These are phyloP conservation scores for Bergia sp. DNA, from an alignment of 92 coral and sea anemone genomes.

Conservation along the genomic window DNA sequence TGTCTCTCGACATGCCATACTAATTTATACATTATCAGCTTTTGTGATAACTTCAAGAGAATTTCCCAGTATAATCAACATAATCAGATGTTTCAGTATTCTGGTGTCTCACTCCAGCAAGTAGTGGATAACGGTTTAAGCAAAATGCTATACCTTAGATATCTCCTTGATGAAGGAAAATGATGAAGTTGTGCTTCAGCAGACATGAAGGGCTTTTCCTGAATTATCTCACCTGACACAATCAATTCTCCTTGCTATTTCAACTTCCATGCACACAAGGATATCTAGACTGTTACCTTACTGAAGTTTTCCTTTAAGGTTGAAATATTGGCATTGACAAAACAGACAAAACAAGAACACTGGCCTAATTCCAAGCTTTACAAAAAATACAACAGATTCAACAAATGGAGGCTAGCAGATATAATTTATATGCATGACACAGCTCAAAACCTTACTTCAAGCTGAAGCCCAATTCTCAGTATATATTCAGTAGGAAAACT, in stretches of 20 bases:
- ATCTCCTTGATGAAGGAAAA: conserved; percentile 13
- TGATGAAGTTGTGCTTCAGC: conserved; percentile 26
- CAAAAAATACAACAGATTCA: background rate
- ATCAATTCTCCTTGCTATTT: background rate
- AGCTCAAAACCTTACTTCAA: background rate
- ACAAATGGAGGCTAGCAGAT: background rate
- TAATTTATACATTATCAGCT: background rate
- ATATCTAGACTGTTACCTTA: background rate
- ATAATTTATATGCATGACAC: background rate
- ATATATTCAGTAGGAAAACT: background rate
- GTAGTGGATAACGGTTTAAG: background rate
- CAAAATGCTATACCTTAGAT: background rate
- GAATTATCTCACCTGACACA: conserved; percentile 3
- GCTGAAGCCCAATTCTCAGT: background rate
- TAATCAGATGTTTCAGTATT: background rate
- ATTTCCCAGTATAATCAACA: background rate
- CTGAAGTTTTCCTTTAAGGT: background rate
- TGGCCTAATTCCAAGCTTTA: background rate
- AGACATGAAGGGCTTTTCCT: conserved; percentile 1
- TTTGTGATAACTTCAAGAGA: background rate
- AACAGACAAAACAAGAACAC: background rate
- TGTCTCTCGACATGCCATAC: background rate
- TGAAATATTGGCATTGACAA: background rate
- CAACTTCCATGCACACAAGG: background rate
- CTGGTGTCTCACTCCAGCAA: background rate